A percentile compares a stretch with the other conserved stretches of the same genome.
Evolutionary conservation across 2,888 invertebrate genomes (phyloP).

Genomic region (Acanthosepion esculentum): DNA sequence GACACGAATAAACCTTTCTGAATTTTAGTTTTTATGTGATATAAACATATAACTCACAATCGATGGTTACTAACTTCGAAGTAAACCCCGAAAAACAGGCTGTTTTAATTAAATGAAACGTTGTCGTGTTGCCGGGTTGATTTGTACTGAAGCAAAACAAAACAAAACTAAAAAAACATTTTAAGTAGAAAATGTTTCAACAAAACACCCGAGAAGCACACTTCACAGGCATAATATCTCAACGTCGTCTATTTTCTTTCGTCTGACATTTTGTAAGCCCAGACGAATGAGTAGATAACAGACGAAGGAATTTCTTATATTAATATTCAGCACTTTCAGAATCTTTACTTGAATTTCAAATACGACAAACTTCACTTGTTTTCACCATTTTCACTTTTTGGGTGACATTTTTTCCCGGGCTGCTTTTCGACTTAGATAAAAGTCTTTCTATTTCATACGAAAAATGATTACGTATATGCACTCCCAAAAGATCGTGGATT

Average conservation of each 20-base stretch:
- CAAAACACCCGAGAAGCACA: not conserved
- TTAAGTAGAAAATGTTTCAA: not conserved
- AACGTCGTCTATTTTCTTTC: not conserved
- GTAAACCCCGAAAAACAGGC: no score
- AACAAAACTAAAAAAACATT: no score
- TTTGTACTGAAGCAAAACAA: no score
- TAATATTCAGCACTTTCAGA: not conserved
- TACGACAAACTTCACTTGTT: not conserved
- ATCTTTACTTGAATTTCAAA: not conserved
- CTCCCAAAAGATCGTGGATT: no score
- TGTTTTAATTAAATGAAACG: no score
- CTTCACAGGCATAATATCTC: not conserved
- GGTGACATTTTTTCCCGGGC: not conserved
- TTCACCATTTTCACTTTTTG: not conserved
- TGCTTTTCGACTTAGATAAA: not conserved
- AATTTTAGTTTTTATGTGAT: no score
- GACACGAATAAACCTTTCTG: no score
- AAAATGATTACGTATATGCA: no score
- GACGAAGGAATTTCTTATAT: not conserved
- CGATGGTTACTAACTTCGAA: no score
- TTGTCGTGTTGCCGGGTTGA: no score
- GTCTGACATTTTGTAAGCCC: not conserved
- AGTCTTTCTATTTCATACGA: not conserved
- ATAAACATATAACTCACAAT: no score
- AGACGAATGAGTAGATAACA: not conserved